These are phyloP conservation scores for Neofelis nebulosa DNA, from an alignment of 2,113 vertebrate genomes.

Conservation along the genomic window DNA sequence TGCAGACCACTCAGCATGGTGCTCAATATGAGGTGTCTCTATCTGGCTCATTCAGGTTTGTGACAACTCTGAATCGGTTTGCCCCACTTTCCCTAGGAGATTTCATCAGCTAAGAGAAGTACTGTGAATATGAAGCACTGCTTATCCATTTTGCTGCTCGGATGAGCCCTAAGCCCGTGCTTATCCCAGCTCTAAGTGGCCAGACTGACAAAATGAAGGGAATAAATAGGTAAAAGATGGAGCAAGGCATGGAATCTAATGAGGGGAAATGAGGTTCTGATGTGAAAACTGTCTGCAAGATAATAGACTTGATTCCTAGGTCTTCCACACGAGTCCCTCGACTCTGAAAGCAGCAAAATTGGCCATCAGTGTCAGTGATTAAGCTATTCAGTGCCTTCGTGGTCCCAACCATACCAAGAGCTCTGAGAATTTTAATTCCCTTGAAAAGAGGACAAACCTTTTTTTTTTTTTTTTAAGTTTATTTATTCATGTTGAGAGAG, in stretches of 20 bases:
- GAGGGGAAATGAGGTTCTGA: not conserved
- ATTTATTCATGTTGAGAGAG: no score
- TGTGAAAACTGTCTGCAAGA: not conserved
- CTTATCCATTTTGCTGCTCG: not conserved
- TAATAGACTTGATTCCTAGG: not conserved
- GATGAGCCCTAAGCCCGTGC: not conserved
- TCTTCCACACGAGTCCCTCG: not conserved
- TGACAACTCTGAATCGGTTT: not conserved
- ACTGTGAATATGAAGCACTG: not conserved
- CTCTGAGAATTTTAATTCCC: not conserved
- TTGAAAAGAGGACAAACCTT: not conserved
- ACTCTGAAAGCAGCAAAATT: not conserved
- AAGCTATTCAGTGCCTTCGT: no score
- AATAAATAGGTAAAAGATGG: not conserved
- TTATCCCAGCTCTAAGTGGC: not conserved
- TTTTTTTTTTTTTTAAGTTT: no score
- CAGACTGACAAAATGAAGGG: not conserved
- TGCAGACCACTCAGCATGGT: accelerated
- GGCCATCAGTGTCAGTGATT: not conserved
- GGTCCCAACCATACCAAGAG: not conserved
- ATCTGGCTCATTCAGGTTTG: not conserved
- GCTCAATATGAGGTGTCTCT: not conserved
- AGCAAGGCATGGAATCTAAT: not conserved
- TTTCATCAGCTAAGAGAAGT: not conserved
- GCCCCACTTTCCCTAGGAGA: not conserved